These are phyloP conservation scores for Drosophila pallidifrons DNA, from an alignment of 1,140 invertebrate species.

Conservation along the genomic window DNA sequence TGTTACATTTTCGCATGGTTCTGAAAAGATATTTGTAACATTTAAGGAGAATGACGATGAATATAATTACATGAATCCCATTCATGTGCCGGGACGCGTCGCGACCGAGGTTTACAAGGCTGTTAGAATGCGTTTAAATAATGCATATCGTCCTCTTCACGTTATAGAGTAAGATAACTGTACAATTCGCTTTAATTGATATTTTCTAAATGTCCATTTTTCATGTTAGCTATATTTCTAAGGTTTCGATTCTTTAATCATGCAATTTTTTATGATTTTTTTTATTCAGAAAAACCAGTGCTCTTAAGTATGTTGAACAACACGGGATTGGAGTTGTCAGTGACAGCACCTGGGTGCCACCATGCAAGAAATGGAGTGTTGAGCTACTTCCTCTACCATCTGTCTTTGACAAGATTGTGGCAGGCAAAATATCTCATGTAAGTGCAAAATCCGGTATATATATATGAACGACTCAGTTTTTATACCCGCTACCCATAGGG, in stretches of 20 bases:
- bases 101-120: constrained; percentile 91
- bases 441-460: constrained; percentile 11
- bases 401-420: constrained; percentile 60
- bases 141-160: constrained; percentile 85
- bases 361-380: constrained; percentile 51
- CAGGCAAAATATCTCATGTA: constrained; percentile 70
- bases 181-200: too few relatives aligned
- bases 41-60: constrained; percentile 85
- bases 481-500: too few relatives aligned
- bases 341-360: constrained; percentile 67
- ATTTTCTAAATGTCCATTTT: too few relatives aligned
- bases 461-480: too few relatives aligned
- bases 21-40: constrained; percentile 87
- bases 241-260: background rate
- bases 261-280: background rate
- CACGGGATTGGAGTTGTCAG: constrained; percentile 55
- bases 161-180: constrained; percentile 80
- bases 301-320: constrained; percentile 65
- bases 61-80: background rate
- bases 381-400: constrained; percentile 75
- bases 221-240: too few relatives aligned
- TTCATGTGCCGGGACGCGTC: constrained; percentile 87
- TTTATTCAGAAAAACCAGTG: constrained; percentile 41
- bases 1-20: constrained; percentile 87
- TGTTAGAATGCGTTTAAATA: constrained; percentile 89